Evolutionary conservation across 2,113 vertebrate species (phyloP).

Genomic region (Ursus arctos): DNA sequence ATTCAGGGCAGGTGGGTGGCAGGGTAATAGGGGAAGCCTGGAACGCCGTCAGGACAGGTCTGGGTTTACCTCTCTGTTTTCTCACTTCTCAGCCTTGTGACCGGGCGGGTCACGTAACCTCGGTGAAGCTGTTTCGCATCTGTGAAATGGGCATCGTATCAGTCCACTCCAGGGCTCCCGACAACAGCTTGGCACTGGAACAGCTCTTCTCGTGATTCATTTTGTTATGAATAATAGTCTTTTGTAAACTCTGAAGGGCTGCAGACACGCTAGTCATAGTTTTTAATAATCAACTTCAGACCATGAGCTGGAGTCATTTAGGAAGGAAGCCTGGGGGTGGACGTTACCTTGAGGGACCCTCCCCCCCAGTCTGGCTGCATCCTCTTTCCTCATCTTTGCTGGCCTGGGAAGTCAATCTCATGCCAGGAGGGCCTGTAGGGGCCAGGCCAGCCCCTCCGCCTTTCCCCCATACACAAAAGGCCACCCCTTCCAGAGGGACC

Average conservation of each 20-base stretch:
- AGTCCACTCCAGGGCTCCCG: neutral
- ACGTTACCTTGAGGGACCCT: accelerated
- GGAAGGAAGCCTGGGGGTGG: neutral
- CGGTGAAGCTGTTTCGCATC: neutral
- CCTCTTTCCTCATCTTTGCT: neutral
- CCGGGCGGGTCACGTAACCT: neutral
- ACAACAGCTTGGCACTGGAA: too few species aligned
- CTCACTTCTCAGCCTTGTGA: neutral
- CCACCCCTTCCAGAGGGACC: neutral
- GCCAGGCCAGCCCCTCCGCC: neutral
- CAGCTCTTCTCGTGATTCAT: neutral
- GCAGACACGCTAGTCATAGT: neutral
- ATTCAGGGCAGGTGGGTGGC: accelerated
- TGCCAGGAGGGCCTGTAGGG: neutral
- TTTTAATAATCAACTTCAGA: neutral
- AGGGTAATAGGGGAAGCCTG: neutral
- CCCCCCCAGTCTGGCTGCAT: neutral
- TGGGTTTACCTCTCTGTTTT: neutral
- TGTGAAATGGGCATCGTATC: neutral
- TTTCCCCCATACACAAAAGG: neutral
- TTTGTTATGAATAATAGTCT: neutral
- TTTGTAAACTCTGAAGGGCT: neutral
- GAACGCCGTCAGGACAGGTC: neutral
- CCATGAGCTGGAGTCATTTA: neutral
- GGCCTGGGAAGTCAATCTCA: neutral